Base-by-base conservation (phyloP, 1,140 invertebrate genomes). In the Sipha flava region DNA sequence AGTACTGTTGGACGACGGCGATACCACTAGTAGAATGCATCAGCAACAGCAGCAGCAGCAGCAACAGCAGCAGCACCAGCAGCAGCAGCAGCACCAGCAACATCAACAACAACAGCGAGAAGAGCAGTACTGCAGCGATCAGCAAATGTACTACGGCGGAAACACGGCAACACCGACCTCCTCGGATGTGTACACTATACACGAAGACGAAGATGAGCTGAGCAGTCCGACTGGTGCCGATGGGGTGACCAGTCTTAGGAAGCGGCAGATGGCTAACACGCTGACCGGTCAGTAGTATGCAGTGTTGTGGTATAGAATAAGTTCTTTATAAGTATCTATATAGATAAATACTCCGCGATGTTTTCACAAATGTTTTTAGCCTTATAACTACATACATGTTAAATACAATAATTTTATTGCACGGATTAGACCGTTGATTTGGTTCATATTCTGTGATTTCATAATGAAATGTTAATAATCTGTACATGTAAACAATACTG, bases 131-230 rank as follows among this genome's bases (percentile, higher is more conserved):
- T 43, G 73, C 43, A 26, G 31, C 66, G 49, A 80, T 64, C 43
- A 80, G 52, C 43, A 84, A 79, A 81, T 83, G 31, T 85, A 84
- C 83, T 87, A 86, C 82, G 87, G 87, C 80, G 86, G 87, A 81
- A 87, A 85, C 82, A 86, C 86, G 7, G 87, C 87, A 18, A n/a
- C 23, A 9, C 21, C 66, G 0, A 45, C 14, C 23, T 12, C 26
- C 1, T 45, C 66, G 21, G 87, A 87, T 81, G 87, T 88, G 10
- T 88, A 88, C 82, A 88, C 88, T 34, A 88, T 88, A 77, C 87
- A 86, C n/a, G 88, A 88, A 82, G 88, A 88, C 81, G 87, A 88
- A 81, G 87, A 88, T 75, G 88, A 88, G 83, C 84, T 85, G 16
- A 85, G 84, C n/a, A 88, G 87, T 81, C 87, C 87, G 4, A 88